Evolutionary conservation across 2,888 invertebrate genomes (phyloP).

Genomic region (Pseudoips prasinana): DNA sequence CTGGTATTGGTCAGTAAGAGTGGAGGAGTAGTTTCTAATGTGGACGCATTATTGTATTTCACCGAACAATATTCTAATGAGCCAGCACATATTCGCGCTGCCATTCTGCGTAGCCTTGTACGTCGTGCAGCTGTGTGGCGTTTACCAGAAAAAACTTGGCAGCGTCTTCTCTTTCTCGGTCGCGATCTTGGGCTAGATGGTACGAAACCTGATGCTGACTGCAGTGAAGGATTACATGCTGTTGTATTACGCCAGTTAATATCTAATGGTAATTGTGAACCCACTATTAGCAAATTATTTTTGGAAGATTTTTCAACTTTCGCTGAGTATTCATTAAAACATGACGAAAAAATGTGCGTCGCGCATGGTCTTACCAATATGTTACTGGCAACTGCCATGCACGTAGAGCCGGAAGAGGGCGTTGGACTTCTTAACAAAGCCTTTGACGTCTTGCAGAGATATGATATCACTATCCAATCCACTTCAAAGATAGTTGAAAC

Average conservation of each 20-base stretch:
- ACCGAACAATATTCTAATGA: slow-evolving; percentile 50
- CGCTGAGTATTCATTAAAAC: slow-evolving; percentile 42
- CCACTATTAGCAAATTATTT: slow-evolving; percentile 36
- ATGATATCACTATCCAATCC: slow-evolving; percentile 9
- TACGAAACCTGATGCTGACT: slow-evolving; percentile 35
- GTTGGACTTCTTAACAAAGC: slow-evolving; percentile 28
- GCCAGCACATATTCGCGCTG: slow-evolving; percentile 50
- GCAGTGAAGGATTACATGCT: slow-evolving; percentile 57
- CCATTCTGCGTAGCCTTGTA: slow-evolving; percentile 59
- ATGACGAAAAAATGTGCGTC: slow-evolving; percentile 37
- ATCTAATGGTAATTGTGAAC: slow-evolving; percentile 21
- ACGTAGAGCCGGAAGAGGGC: slow-evolving; percentile 16
- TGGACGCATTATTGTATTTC: slow-evolving; percentile 45
- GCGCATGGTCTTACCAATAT: slow-evolving; percentile 27
- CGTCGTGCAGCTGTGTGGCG: slow-evolving; percentile 58
- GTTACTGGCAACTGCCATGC: slow-evolving; percentile 31
- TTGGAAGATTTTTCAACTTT: slow-evolving; percentile 45
- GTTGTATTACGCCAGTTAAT: slow-evolving; percentile 51
- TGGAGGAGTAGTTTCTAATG: slow-evolving; percentile 44
- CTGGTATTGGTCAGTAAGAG: slow-evolving; percentile 63
- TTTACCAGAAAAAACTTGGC: slow-evolving; percentile 47
- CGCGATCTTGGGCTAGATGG: slow-evolving; percentile 59
- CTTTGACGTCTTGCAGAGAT: slow-evolving; percentile 38
- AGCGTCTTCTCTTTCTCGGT: slow-evolving; percentile 44
- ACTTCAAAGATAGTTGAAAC: background rate